phyloP scores from a whole-genome alignment of 2,888 invertebrate genomes.

The Pteria penguin region DNA sequence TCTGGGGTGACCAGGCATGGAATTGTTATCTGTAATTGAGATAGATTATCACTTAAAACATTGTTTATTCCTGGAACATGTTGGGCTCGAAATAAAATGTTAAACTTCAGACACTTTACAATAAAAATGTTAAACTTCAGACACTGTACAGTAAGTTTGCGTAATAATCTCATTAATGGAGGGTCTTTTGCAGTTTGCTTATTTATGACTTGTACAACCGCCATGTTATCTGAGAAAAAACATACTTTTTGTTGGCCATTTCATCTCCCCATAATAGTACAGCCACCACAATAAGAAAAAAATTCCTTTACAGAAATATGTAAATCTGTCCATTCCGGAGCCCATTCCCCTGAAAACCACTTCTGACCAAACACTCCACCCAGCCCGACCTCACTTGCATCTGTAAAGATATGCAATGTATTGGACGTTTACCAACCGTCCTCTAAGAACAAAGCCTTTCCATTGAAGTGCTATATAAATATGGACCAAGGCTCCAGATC shows the following conservation, averaged over 20 bases:
- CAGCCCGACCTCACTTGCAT: background rate
- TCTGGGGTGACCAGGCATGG: background rate
- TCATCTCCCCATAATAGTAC: conserved; percentile 9
- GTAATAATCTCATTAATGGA: conserved; percentile 14
- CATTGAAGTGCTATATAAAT: background rate
- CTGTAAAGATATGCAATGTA: conserved; percentile 1
- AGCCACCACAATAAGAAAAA: conserved; percentile 28
- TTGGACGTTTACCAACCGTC: background rate
- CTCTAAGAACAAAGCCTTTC: background rate
- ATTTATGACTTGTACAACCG: conserved; percentile 29
- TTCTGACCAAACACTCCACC: background rate
- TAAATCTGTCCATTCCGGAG: background rate
- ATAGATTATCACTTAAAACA: conserved; percentile 24
- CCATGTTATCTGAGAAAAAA: conserved; percentile 27
- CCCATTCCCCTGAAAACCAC: conserved; percentile 1
- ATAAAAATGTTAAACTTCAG: conserved; percentile 35
- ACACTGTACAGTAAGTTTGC: conserved; percentile 6
- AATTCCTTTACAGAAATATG: conserved; percentile 26
- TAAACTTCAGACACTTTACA: conserved; percentile 10
- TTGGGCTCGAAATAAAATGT: conserved; percentile 33
- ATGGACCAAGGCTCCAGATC: conserved; percentile 2
- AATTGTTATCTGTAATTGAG: conserved; percentile 29
- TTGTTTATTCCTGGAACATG: conserved; percentile 32
- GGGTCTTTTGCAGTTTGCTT: conserved; percentile 28
- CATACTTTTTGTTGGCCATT: conserved; percentile 1